Evolutionary conservation across 2,113 vertebrate species (phyloP).

Genomic region (human (Homo sapiens)): GRCh38 chrX:45788501-45789000

Average conservation of each 20-base stretch:
- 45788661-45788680: conserved; percentile 28
- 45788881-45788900: conserved; percentile 14
- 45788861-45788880: neutral
- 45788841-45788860: neutral
- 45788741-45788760: conserved; percentile 15
- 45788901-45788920: neutral
- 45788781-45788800: neutral
- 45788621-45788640: conserved; percentile 56
- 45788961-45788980: conserved; percentile 78
- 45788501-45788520: conserved; percentile 41
- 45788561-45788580: conserved; percentile 64
- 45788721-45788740: conserved; percentile 18
- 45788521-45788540: conserved; percentile 58
- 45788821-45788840: neutral
- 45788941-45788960: conserved; percentile 82
- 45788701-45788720: conserved; percentile 17
- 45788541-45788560: conserved; percentile 68
- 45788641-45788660: conserved; percentile 44
- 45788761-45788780: neutral
- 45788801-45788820: neutral
- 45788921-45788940: conserved; percentile 82
- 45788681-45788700: conserved; percentile 1
- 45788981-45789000: conserved; percentile 81
- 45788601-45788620: conserved; percentile 52
- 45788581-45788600: conserved; percentile 60